These are phyloP conservation scores for Mesoligia furuncula DNA, from an alignment of 2,888 invertebrate species.

Conservation along the genomic window DNA sequence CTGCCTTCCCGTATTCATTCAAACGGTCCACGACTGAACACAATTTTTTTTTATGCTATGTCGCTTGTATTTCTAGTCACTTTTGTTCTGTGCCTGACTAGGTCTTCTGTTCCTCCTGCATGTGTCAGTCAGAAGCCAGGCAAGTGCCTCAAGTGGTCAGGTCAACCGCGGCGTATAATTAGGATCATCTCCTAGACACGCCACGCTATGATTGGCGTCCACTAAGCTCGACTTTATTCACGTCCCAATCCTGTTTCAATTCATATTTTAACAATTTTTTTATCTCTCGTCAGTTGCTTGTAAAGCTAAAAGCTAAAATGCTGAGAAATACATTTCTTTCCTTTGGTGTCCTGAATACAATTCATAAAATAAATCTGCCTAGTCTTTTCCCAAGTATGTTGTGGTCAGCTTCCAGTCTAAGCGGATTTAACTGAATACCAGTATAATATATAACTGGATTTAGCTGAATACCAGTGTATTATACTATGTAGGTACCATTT, in stretches of 20 bases:
- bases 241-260: conserved; percentile 43
- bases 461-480: too few species aligned
- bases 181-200: conserved; percentile 62
- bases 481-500: too few species aligned
- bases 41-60: too few species aligned
- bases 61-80: neutral
- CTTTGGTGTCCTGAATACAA: neutral
- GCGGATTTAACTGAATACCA: neutral
- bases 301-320: too few species aligned
- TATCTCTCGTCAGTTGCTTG: neutral
- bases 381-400: neutral
- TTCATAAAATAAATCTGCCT: neutral
- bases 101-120: conserved; percentile 25
- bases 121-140: conserved; percentile 56
- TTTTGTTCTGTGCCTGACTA: neutral
- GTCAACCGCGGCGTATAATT: conserved; percentile 65
- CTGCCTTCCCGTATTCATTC: too few species aligned
- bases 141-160: conserved; percentile 66
- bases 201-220: conserved; percentile 51
- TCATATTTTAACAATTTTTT: conserved; percentile 12
- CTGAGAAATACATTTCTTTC: neutral
- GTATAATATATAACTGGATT: too few species aligned
- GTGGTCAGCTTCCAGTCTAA: too few species aligned
- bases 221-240: conserved; percentile 47
- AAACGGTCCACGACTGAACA: too few species aligned